A percentile compares a stretch with the other conserved stretches of the same genome.
Conservation (phyloP, 2,797 vertebrate genomes). For the Peromyscus aztecus region DNA sequence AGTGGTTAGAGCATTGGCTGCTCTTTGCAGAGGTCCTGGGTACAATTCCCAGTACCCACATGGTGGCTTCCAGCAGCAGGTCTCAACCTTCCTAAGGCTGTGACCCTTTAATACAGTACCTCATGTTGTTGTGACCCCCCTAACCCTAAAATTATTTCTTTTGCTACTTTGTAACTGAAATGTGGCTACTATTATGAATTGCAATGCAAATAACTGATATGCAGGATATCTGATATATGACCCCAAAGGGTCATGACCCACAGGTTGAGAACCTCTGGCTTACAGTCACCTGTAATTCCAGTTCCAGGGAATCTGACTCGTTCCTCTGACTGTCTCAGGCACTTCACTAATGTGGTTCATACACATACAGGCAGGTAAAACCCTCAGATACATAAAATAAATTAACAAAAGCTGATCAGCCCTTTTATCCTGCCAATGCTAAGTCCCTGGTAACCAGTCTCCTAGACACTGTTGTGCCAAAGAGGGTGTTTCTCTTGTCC, state of each 20-base stretch:
- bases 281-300: not conserved
- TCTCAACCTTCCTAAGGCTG: not conserved
- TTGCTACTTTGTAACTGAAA: not conserved
- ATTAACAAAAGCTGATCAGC: not conserved
- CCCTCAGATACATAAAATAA: not conserved
- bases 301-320: not conserved
- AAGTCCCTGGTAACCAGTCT: not conserved
- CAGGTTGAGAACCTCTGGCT: not conserved
- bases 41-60: not conserved
- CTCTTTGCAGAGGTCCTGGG: not conserved
- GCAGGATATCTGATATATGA: not conserved
- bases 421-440: not conserved
- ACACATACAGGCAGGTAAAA: not conserved
- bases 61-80: not conserved
- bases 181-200: not conserved
- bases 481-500: not conserved
- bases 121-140: no score
- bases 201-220: not conserved
- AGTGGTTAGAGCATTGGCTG: not conserved
- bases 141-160: not conserved
- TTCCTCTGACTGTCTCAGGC: not conserved
- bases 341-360: not conserved
- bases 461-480: not conserved
- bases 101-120: not conserved
- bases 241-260: fast-evolving